Evolutionary conservation across 1,140 invertebrate species (phyloP), one percentile per base, ranked within the genome.

Genomic region (Heliconius melpomene): DNA sequence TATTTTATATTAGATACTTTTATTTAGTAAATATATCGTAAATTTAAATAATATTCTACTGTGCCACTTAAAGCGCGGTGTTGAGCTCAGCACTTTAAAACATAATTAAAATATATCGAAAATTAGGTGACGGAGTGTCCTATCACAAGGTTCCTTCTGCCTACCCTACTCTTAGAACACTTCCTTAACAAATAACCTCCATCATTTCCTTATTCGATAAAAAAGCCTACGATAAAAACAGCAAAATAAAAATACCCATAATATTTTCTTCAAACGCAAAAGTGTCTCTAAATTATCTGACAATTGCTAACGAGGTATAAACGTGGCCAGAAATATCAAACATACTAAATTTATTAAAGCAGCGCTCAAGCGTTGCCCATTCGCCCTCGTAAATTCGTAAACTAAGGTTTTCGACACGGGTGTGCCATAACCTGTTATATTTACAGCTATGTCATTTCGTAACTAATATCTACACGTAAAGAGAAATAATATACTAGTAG

Each of bases 321-420:
- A 79, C 73, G 78, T 54, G 78, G 40, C 78, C 36, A 60, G 70
- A 77, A 79, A 74, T 79, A 72, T 79, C 75, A 70, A 70, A 72
- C 57, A 66, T 75, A 79, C 29, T 38, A 72, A 72, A 79, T 79
- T 79, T 75, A 79, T 79, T 74, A 75, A 72, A 70, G 60, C 38
- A 54, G 38, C 60, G 71, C 60, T 57, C 38, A 50, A 75, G 72
- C 74, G 74, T n/a, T 71, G 74, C 40, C 74, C 72, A 38, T 79
- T 75, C 72, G 74, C 71, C 74, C 78, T 74, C 66, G 72, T 79
- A 79, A 79, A 79, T 79, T 79, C 74, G 71, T 79, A 79, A 75
- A 79, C 74, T 75, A 71, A 75, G 78, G 40, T 71, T 79, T 74
- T 60, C 72, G 57, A 50, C 60, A 66, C 6, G 8, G 8, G 60